Evolutionary conservation across 2,888 invertebrate genomes (phyloP), one percentile per base, ranked within the genome.

Genomic region (Drosophila borborema): DNA sequence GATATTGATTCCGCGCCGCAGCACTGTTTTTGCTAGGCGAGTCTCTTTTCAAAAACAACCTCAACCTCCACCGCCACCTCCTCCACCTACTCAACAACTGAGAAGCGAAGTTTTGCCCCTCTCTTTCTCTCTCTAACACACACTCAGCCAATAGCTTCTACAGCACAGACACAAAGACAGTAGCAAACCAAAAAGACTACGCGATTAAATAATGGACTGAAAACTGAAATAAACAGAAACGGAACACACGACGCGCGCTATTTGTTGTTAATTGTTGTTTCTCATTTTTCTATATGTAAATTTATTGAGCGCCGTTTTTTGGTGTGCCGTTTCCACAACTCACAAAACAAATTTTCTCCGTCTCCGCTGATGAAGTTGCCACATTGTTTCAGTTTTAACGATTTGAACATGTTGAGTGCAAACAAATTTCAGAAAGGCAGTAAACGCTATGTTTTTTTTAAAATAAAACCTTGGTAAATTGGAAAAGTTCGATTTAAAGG

Each of bases 1-100:
- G 87, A 81, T 86, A 86, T 86, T 78, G 89, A 84, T 86, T 85
- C 69, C 71, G 81, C 81, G 72, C 70, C 72, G 74, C 77, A 80
- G 73, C 80, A 55, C 73, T 49, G 46, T 63, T 58, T 74, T 36
- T 49, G 54, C 62, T 23, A 53, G 41, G 63, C 53, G 60, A 70
- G 66, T 60, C 59, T 58, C 34, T 56, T 49, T 20, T 45, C 14
- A 34, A 31, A 45, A 45, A 31, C 7, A 34, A 18, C 48, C 36
- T 41, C 34, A 41, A 36, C 43, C 28, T 38, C 34, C 41, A 41
- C 75, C 63, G 40, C 46, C 48, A 28, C 64, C 65, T 46, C 72
- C 74, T 3, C 18, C 53, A 1, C 28, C 4, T n/a, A n/a, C n/a
- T n/a, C n/a, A n/a, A 28, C 28, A 28, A 28, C 28, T 28, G 66